A percentile compares a stretch with the other conserved stretches of the same genome.
These are phyloP conservation scores for Teinopalpus imperialis DNA, from an alignment of 2,888 invertebrate species.

Conservation along the genomic window DNA sequence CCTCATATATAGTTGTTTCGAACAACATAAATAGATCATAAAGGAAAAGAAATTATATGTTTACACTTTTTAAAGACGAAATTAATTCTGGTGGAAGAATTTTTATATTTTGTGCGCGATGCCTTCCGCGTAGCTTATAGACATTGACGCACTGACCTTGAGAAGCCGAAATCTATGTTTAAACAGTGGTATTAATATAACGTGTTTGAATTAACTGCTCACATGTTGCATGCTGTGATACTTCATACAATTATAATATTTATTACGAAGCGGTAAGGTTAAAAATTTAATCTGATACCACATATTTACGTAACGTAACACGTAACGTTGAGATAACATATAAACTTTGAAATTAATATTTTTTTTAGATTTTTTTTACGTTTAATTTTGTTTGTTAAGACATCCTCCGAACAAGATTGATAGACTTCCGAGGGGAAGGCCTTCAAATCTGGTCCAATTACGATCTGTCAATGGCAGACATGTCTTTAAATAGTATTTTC, in stretches of 20 bases:
- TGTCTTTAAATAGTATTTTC: conserved; percentile 11
- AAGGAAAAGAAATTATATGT: too few relatives aligned
- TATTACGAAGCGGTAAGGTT: background rate
- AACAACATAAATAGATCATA: too few relatives aligned
- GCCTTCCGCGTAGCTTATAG: background rate
- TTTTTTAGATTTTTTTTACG: background rate
- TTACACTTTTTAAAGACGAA: too few relatives aligned
- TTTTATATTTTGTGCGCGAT: too few relatives aligned
- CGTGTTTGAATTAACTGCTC: conserved; percentile 12
- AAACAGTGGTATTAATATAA: conserved; percentile 24
- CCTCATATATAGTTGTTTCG: too few relatives aligned
- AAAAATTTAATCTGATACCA: background rate
- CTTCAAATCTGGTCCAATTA: conserved; percentile 13
- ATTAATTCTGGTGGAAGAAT: too few relatives aligned
- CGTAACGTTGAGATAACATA: too few relatives aligned
- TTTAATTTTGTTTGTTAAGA: background rate
- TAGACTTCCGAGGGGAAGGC: background rate
- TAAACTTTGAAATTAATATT: background rate
- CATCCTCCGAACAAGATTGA: conserved; percentile 15
- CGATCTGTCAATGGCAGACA: conserved; percentile 20
- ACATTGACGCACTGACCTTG: conserved; percentile 25
- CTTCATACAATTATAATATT: background rate
- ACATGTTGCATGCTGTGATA: background rate
- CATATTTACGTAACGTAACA: too few relatives aligned
- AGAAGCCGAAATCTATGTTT: conserved; percentile 29